Evolutionary conservation across 1,140 invertebrate genomes (phyloP), one percentile per base, ranked within the genome.

Genomic region (Drosophila saltans): DNA sequence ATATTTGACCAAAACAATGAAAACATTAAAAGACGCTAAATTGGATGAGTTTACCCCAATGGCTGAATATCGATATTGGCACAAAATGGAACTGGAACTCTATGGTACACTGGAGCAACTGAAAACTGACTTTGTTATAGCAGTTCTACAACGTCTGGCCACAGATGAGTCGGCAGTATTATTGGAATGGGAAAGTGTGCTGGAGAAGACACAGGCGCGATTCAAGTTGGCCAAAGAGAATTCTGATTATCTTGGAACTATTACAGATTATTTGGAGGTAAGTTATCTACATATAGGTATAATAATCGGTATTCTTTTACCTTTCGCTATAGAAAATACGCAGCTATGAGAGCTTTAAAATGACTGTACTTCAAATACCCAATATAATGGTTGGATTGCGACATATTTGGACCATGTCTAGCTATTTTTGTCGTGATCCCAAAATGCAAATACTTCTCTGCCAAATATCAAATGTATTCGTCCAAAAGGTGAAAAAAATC

Each of bases 181-280:
- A 7, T 4, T 5, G 2, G 72, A 92, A 16, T 95, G 96, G 91
- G 91, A 93, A 43, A 90, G 92, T 61, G 93, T 94, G 43, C 81
- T 94, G 69, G 88, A 93, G 0, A 95, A 95, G 57, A 92, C 98
- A 0, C 93, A 95, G 65, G 95, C 95, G 56, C 93, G 95, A 76
- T 96, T 96, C 70, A 93, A 94, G n/a, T 93, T 97, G 81, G 96
- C 97, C 1, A 95, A 96, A 79, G 97, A 98, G 80, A 98, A 98
- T 90, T 94, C 96, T 1, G 95, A 97, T 70, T 98, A 98, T 92
- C 91, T 98, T 8, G 95, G 94, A 0, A 97, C 97, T 0, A 93
- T 98, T 9, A 94, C 96, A 69, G 93, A 96, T 69, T 95, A 97
- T 91, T 96, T 98, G 75, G 96, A 95, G 86, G 96, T 97, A 92